A percentile compares a stretch with the other conserved stretches of the same genome.
Evolutionary conservation across 2,888 invertebrate genomes (phyloP).

Genomic region (Xanthia icteritia): DNA sequence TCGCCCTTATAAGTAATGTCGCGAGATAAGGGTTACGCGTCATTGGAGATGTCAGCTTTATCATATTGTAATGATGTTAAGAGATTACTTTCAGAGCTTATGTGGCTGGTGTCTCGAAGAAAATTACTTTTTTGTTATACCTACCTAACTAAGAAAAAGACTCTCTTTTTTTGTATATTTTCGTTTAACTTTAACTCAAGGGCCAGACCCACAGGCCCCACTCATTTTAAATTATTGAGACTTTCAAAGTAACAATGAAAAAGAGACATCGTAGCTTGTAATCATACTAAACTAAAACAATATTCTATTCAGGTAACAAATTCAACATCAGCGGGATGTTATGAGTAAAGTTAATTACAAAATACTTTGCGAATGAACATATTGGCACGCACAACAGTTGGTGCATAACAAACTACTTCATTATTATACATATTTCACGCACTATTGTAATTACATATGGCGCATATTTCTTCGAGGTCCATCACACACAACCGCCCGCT

Average conservation of each 20-base stretch:
- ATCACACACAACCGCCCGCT: slow-evolving; percentile 37
- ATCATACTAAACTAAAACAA: slow-evolving; percentile 7
- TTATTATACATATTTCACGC: slow-evolving; percentile 23
- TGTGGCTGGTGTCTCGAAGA: not conserved
- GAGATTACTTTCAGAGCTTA: slow-evolving; percentile 8
- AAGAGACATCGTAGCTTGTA: not conserved
- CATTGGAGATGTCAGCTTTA: slow-evolving; percentile 41
- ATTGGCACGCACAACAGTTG: slow-evolving; percentile 22
- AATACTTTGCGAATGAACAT: slow-evolving; percentile 38
- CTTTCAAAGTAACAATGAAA: not conserved
- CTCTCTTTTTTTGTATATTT: not conserved
- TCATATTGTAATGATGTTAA: slow-evolving; percentile 25
- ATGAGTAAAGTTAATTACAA: slow-evolving; percentile 20
- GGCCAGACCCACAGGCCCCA: not conserved
- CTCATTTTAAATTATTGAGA: not conserved
- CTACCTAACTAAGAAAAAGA: not conserved
- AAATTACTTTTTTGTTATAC: not conserved
- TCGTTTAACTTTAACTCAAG: not conserved
- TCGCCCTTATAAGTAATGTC: slow-evolving; percentile 29
- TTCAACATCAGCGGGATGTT: not conserved
- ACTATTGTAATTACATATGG: slow-evolving; percentile 10
- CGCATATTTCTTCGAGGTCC: slow-evolving; percentile 11
- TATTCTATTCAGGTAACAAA: not conserved
- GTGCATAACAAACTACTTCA: slow-evolving; percentile 27
- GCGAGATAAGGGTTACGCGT: slow-evolving; percentile 30